Base-by-base conservation (phyloP, 1,140 invertebrate species). In the Brachionus manjavacas region DNA sequence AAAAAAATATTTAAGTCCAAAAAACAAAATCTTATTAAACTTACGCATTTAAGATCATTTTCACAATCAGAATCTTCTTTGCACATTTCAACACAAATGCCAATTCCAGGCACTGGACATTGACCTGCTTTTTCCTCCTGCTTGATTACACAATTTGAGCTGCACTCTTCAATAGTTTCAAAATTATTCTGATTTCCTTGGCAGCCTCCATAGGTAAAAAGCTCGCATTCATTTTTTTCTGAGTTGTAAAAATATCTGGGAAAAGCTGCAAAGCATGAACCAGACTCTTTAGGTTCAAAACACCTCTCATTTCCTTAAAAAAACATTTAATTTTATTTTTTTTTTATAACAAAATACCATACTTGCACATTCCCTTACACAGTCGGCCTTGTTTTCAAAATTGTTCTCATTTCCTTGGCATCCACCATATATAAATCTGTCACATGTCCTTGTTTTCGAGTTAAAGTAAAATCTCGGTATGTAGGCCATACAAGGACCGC, bases 321-420 rank as follows among this genome's bases (percentile, higher is more conserved):
- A 12, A 68, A 39, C 28, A 68, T n/a, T 23, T 8, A 41, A 41
- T 43, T 39, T 16, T 46, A 41, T 41, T 6, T 35, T 28, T 25
- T 4, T 41, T 43, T 23, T 43, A 14, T 8, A 41, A 16, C 20
- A 43, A 74, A 74, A 74, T 43, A 74, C 2, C 25, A 28, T 72
- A 39, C 31, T 72, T 41, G 39, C 41, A 76, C 72, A 76, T 11
- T 49, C 25, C 23, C 35, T 43, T 86, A 94, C 93, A 87, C 97
- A 99, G 85, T 96, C 94, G 76, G 95, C 94, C 87, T 94, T 92
- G 6, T 91, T 93, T 55, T 92, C 92, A 89, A 97, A 99, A 3
- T 94, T 86, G 90, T 83, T 83, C 46, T 83, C 2, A 39, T 83
- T 83, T 23, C 81, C 81, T n/a, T 35, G 46, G 43, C 81, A 83